Evolutionary conservation across 92 coral and sea anemone genomes (phyloP).

Genomic region (Epizoanthus scotinus): DNA sequence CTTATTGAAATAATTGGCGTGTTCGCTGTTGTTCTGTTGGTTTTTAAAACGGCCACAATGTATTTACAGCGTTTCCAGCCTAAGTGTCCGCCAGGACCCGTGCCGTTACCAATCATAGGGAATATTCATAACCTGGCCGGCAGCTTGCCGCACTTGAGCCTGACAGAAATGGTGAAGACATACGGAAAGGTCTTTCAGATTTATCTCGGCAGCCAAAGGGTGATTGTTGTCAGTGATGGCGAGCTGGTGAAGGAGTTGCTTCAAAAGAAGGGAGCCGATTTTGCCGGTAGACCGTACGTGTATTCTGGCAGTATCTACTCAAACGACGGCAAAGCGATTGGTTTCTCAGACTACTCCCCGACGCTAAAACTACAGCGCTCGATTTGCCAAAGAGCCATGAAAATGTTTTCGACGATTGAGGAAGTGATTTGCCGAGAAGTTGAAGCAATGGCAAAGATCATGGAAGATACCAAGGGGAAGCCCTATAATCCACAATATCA

Average conservation of each 20-base stretch:
- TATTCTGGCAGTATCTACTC: constrained; percentile 62
- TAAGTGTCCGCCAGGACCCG: constrained; percentile 69
- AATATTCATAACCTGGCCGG: constrained; percentile 64
- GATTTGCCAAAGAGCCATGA: constrained; percentile 67
- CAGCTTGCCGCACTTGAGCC: constrained; percentile 51
- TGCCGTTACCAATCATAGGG: constrained; percentile 71
- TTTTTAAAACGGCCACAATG: constrained; percentile 10
- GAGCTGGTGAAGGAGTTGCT: constrained; percentile 71
- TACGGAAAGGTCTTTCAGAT: constrained; percentile 79
- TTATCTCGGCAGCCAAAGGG: constrained; percentile 63
- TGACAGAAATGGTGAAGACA: constrained; percentile 57
- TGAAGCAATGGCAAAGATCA: constrained; percentile 51
- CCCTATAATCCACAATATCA: constrained; percentile 43
- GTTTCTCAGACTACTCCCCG: constrained; percentile 66
- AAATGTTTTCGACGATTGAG: constrained; percentile 62
- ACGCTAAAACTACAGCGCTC: constrained; percentile 68
- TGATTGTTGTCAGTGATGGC: constrained; percentile 68
- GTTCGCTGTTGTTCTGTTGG: constrained; percentile 15
- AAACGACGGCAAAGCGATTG: constrained; percentile 64
- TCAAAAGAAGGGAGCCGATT: constrained; percentile 60
- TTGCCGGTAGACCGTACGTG: constrained; percentile 81
- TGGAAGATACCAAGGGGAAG: constrained; percentile 39
- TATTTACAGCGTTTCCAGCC: constrained; percentile 8
- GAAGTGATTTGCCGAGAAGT: constrained; percentile 63
- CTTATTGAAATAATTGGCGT: constrained; percentile 12